These are phyloP conservation scores for Tetanocera ferruginea DNA, from an alignment of 2,888 invertebrate species.

Conservation along the genomic window DNA sequence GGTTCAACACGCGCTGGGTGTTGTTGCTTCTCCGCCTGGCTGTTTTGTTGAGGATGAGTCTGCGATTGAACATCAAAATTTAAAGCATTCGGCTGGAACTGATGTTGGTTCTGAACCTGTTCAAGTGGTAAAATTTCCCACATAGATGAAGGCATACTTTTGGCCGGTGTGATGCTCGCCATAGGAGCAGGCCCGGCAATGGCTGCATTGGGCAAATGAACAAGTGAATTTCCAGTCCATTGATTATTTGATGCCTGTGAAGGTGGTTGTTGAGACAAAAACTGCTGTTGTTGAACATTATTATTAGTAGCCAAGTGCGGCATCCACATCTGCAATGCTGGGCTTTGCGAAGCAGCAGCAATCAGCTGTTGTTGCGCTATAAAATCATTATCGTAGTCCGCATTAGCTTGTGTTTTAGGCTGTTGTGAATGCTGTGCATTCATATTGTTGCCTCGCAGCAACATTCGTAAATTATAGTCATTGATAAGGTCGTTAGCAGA, in stretches of 20 bases:
- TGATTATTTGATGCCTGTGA: conserved; percentile 42
- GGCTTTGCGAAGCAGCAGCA: conserved; percentile 48
- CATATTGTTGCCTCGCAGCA: conserved; percentile 53
- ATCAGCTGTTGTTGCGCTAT: conserved; percentile 57
- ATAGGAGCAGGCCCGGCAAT: conserved; percentile 12
- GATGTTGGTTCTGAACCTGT: conserved; percentile 53
- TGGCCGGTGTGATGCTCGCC: conserved; percentile 29
- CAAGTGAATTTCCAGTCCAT: conserved; percentile 44
- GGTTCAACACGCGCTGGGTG: conserved; percentile 1
- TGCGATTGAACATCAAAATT: conserved; percentile 15
- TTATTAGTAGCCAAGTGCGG: conserved; percentile 46
- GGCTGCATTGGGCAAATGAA: conserved; percentile 44
- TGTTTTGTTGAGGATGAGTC: conserved; percentile 21
- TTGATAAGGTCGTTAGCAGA: conserved; percentile 57
- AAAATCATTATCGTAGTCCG: conserved; percentile 50
- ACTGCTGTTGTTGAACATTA: conserved; percentile 44
- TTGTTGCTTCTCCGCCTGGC: conserved; percentile 12
- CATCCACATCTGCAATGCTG: conserved; percentile 61
- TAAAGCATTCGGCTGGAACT: conserved; percentile 45
- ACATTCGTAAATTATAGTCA: conserved; percentile 62
- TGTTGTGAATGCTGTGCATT: conserved; percentile 4
- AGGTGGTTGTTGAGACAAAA: conserved; percentile 26
- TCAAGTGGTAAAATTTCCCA: conserved; percentile 58
- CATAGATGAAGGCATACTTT: conserved; percentile 51
- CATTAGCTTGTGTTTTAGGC: background rate